Base-by-base conservation (phyloP, 2,113 vertebrate genomes). In the Suncus etruscus region DNA sequence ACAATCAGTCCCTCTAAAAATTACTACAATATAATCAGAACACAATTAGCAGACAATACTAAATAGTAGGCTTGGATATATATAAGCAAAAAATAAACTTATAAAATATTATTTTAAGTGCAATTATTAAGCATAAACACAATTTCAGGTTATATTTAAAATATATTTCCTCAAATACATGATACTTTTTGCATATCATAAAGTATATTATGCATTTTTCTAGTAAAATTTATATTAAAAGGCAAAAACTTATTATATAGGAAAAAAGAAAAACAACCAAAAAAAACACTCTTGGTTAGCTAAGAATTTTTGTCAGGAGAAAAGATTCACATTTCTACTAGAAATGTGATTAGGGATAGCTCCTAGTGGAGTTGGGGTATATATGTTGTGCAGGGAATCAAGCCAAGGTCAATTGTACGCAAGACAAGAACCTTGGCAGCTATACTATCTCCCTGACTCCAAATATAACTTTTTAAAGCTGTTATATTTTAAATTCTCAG, bases 171-270 rank as follows among this genome's bases (percentile, higher is more conserved):
- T 10, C 8, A 29, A 87, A 50, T 89, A 81, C 61, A 85, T 66
- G 39, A 73, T 69, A 85, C 24, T 84, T 91, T 39, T 65, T 82
- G 24, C 3, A 27, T 74, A 3, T 61, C 78, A 83, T 70, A 24
- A 91, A 91, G 32, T 8, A 83, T 47, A 45, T 79, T n/a, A 73
- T 83, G 90, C 47, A n/a, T 92, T 95, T 90, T 91, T 29, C 29
- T 50, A 90, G 32, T 5, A 82, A 83, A 95, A 92, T 92, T 94
- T 66, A 74, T 31, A 16, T 86, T 86, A 86, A 92, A 92, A 45
- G 3, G 3, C 39, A 39, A 39, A 39, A 39, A 39, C 39, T 39
- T 39, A 39, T 39, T 39, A 39, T 39, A 39, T 39, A 39, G 39
- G 5, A 91, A 31, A 31, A n/a, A 89, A 66, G 1, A 20, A 61